Base-by-base conservation (phyloP, 2,888 invertebrate species). In the Epirrita christyi region DNA sequence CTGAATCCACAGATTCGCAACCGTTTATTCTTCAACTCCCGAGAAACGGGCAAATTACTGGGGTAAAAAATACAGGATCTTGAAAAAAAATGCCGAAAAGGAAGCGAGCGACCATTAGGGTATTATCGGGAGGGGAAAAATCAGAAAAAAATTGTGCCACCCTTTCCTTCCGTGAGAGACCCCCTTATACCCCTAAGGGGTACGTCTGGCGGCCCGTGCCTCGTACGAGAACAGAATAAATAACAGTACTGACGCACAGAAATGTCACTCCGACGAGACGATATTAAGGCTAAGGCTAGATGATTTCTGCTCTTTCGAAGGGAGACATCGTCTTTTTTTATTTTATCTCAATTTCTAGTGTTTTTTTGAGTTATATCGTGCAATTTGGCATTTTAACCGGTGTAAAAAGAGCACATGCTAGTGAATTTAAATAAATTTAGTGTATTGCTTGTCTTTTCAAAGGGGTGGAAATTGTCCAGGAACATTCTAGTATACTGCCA, bases 81-180 rank as follows among this genome's bases (percentile, higher is more conserved):
- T 88, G 85, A 88, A 86, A 86, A 80, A 32, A 82, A 81, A 82
- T 78, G 79, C 80, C 85, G 84, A 88, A 91, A 90, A 91, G 90
- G 91, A 92, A 92, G 89, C 89, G 76, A 81, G 85, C 87, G 84
- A 87, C 92, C 92, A 92, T 92, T 91, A 91, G 89, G 85, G 91
- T 90, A 91, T 92, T 91, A 92, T 92, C 91, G 90, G 80, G 87
- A 85, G 85, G 85, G 85, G 80, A 76, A 83, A 89, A 90, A 86
- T 85, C 83, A 78, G 86, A 89, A 91, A 92, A 92, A 92, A 91
- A 88, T 85, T 88, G 85, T 72, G 80, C 90, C 91, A 89, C 91
- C 91, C 89, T 83, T 89, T 88, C 88, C 89, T 90, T 91, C 85
- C 85, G 88, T 84, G 71, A 67, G 83, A 21, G 83, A 72, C 81